These are phyloP conservation scores for Toxotes chatareus DNA, from an alignment of 2,113 vertebrate genomes.

Conservation along the genomic window DNA sequence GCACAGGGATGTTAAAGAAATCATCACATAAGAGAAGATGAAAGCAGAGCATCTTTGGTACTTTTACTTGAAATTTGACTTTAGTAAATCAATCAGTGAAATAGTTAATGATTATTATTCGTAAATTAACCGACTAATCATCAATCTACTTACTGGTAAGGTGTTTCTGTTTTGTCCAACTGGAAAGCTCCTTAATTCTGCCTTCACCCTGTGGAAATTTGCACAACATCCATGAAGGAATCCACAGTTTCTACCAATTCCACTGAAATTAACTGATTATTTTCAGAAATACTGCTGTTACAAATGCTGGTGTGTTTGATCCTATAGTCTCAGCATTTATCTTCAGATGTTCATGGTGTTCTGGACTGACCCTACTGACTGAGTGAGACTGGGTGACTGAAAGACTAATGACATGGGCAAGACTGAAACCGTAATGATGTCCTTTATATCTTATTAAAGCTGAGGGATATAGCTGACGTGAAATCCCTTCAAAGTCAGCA, in stretches of 20 bases:
- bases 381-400: neutral
- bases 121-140: constrained; percentile 2
- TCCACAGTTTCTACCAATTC: constrained; percentile 2
- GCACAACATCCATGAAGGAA: neutral
- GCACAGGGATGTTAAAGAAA: neutral
- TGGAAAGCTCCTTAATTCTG: neutral
- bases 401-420: neutral
- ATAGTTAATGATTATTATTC: neutral
- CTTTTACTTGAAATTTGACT: neutral
- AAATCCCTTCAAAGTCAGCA: constrained; percentile 13
- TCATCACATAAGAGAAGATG: neutral
- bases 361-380: neutral
- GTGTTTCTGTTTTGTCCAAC: neutral
- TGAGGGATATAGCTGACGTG: neutral
- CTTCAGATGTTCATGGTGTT: constrained; percentile 14
- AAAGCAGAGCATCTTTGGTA: too few relatives aligned
- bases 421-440: neutral
- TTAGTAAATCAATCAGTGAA: neutral
- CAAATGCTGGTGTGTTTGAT: neutral
- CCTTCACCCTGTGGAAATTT: neutral
- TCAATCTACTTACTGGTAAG: neutral
- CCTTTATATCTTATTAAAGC: neutral
- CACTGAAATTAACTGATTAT: neutral
- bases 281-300: neutral
- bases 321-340: neutral